Evolutionary conservation across 2,888 invertebrate genomes (phyloP).

Genomic region (Acrobasis consociella): DNA sequence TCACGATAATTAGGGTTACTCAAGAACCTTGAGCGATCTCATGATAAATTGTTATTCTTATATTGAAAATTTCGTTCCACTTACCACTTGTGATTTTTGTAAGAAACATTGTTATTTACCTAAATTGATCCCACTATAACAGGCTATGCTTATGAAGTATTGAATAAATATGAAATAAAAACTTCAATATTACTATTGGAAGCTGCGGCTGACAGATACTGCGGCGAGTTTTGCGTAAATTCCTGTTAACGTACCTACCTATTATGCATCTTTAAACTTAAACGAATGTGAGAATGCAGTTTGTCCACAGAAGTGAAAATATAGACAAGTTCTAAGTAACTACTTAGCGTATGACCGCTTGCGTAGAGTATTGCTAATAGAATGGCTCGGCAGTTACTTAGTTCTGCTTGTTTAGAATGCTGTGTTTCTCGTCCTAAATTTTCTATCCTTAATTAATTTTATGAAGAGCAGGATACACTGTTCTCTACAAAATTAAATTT

Average conservation of each 20-base stretch:
- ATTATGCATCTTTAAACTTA: conserved; percentile 40
- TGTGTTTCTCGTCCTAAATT: background rate
- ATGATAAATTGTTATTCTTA: conserved; percentile 17
- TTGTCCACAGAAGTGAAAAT: conserved; percentile 43
- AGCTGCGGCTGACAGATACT: conserved; percentile 24
- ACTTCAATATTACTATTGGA: conserved; percentile 16
- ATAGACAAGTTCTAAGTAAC: conserved; percentile 29
- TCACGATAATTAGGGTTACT: background rate
- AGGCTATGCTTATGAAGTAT: background rate
- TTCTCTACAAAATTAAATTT: no score
- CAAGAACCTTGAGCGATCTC: background rate
- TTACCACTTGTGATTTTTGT: conserved; percentile 1
- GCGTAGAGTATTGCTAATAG: conserved; percentile 10
- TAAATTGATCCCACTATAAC: background rate
- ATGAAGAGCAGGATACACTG: background rate
- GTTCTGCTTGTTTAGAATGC: conserved; percentile 3
- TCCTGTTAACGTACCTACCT: conserved; percentile 36
- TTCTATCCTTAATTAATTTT: background rate
- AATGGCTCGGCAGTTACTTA: conserved; percentile 2
- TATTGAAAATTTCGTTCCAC: conserved; percentile 6
- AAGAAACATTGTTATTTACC: background rate
- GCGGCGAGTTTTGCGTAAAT: conserved; percentile 33
- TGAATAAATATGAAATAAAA: conserved; percentile 17
- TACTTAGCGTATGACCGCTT: conserved; percentile 9
- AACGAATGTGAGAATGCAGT: conserved; percentile 42